Evolutionary conservation across 2,797 vertebrate genomes (phyloP).

Genomic region (Chaetodon trifasciatus): DNA sequence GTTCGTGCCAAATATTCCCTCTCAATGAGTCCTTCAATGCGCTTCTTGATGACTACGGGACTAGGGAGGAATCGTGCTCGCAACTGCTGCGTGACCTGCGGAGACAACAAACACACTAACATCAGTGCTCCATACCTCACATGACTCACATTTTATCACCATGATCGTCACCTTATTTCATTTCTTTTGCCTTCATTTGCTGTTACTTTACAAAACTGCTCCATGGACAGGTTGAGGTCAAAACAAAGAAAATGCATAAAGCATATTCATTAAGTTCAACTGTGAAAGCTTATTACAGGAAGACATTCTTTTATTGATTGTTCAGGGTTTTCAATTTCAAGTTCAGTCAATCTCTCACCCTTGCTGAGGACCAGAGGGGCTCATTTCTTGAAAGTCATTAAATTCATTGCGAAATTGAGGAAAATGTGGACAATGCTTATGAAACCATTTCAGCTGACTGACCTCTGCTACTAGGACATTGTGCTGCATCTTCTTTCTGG

Average conservation of each 20-base stretch:
- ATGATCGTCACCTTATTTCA: neutral
- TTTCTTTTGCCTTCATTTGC: neutral
- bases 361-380: neutral
- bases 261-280: neutral
- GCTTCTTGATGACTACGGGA: constrained; percentile 99
- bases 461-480: constrained; percentile 99
- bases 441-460: constrained; percentile 36
- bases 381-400: neutral
- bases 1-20: constrained; percentile 99
- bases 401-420: too few species aligned
- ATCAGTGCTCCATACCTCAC: neutral
- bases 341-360: neutral
- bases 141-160: neutral
- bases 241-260: neutral
- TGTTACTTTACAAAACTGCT: neutral
- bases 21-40: constrained; percentile 99
- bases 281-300: neutral
- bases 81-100: constrained; percentile 98
- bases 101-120: constrained; percentile 45
- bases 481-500: constrained; percentile 99
- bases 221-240: neutral
- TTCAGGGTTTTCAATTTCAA: neutral
- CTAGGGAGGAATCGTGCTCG: constrained; percentile 98
- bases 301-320: neutral
- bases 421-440: neutral